phyloP scores from a whole-genome alignment of 2,797 vertebrate genomes.

The Serranus cabrilla region DNA sequence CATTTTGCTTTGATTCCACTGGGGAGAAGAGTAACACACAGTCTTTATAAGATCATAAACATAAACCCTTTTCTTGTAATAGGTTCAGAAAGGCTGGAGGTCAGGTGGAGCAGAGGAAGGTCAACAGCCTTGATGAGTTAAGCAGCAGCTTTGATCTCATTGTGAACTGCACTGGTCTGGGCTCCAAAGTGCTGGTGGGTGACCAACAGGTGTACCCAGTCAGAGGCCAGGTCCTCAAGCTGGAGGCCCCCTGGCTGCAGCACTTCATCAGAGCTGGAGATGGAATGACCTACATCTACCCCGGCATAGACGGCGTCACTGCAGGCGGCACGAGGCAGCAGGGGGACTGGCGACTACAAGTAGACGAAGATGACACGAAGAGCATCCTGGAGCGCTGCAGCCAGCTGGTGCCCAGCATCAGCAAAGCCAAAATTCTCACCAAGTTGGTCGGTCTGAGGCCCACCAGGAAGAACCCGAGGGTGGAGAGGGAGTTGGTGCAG shows the following conservation, averaged over 20 bases:
- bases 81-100: constrained; percentile 89
- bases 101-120: constrained; percentile 78
- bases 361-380: constrained; percentile 77
- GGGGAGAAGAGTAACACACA: no score
- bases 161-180: constrained; percentile 93
- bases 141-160: constrained; percentile 85
- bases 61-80: constrained; percentile 33
- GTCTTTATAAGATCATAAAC: neutral
- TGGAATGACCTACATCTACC: constrained; percentile 91
- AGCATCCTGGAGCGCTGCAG: constrained; percentile 89
- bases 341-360: constrained; percentile 85
- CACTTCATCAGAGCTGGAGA: constrained; percentile 91
- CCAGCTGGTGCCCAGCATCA: constrained; percentile 89
- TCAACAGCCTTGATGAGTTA: constrained; percentile 88
- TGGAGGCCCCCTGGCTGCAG: constrained; percentile 93
- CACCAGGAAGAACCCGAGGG: constrained; percentile 79
- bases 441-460: constrained; percentile 92
- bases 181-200: constrained; percentile 84
- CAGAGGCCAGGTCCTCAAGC: constrained; percentile 91
- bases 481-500: constrained; percentile 87
- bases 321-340: constrained; percentile 91
- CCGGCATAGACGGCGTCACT: constrained; percentile 85
- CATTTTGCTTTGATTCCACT: neutral
- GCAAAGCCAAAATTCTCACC: constrained; percentile 68
- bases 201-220: constrained; percentile 85